Evolutionary conservation across 1,140 invertebrate species (phyloP), one percentile per base, ranked within the genome.

Genomic region (Belonocnema kinseyi): DNA sequence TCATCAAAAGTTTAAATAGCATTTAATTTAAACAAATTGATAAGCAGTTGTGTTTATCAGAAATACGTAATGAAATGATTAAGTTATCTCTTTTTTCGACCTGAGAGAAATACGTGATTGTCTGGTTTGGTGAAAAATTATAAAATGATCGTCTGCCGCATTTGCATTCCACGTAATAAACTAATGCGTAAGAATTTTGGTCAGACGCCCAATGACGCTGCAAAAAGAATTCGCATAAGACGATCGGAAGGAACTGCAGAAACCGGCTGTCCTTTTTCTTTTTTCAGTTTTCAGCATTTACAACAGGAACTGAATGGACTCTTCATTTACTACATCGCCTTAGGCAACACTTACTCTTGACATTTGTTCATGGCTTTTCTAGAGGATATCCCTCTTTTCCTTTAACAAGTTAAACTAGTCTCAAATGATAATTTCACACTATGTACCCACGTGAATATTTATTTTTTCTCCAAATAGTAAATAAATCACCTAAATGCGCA

Each of bases 241-340:
- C 17, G 10, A 56, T n/a, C 17, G 54, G n/a, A 56, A 56, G 54
- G 54, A 56, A 56, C 54, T 56, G 26, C 26, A 26, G 1, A 56
- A 56, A 56, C 54, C 54, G 19, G 54, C 7, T 58, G 54, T 58
- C 54, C 54, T 21, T 21, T 58, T 58, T 56, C 19, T 19, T 56
- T 56, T 56, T 56, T 13, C 54, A 26, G 54, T 58, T 58, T 58
- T 58, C 19, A 58, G 21, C 19, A 21, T 8, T 26, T 11, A 26
- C 12, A 11, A 26, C 54, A 58, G 54, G 19, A 56, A 56, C 53
- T 17, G n/a, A 56, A 16, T 54, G 7, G 16, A 56, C 54, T 5
- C 40, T 40, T 3, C 26, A 26, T 56, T 56, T 17, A 19, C 54
- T 19, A 7, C 26, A 13, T 58, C n/a, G 54, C 54, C 54, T 21